Base-by-base conservation (phyloP, 1,140 invertebrate genomes). In the Drosophila ficusphila region DNA sequence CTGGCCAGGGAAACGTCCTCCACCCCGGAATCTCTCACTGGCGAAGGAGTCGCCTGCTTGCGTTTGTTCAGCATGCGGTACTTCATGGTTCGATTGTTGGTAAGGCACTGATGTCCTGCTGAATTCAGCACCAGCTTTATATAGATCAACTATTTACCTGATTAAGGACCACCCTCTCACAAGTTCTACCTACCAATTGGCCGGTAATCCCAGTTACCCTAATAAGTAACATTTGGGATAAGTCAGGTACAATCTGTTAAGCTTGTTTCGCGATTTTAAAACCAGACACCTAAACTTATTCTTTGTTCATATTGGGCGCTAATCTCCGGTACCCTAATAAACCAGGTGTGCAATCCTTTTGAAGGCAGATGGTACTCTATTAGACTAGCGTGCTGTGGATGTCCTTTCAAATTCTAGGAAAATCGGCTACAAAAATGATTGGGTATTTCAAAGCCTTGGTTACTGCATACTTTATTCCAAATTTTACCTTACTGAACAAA, bases 261-360 rank as follows among this genome's bases (percentile, higher is more conserved):
- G 2, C n/a, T 12, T 41, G 8, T 29, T 19, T 41, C 23, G 23
- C 36, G 36, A 47, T 21, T 18, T 4, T 5, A 8, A 11, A 34
- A 23, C 8, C 1, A 4, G 2, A 1, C 9, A 44, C 31, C 65
- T 46, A 3, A 7, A 67, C 57, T 52, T 54, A 51, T 33, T 21
- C 51, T 75, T 75, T 72, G 61, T 73, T 81, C 73, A 48, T 51
- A 82, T 82, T 74, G 68, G 60, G n/a, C n/a, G 21, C 41, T 82
- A 81, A 73, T 65, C 78, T 36, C 21, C 18, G 3, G 3, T 14
- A 42, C 58, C 49, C 36, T 60, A 67, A 72, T 73, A 68, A 52
- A 38, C 60, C 42, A 49, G 57, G 48, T 70, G 48, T 70, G 39
- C 68, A 68, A 60, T 44, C 31, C 6, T 27, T 60, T 12, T 8